These are phyloP conservation scores for Eubasilissa splendida DNA, from an alignment of 2,888 invertebrate genomes.

Conservation along the genomic window DNA sequence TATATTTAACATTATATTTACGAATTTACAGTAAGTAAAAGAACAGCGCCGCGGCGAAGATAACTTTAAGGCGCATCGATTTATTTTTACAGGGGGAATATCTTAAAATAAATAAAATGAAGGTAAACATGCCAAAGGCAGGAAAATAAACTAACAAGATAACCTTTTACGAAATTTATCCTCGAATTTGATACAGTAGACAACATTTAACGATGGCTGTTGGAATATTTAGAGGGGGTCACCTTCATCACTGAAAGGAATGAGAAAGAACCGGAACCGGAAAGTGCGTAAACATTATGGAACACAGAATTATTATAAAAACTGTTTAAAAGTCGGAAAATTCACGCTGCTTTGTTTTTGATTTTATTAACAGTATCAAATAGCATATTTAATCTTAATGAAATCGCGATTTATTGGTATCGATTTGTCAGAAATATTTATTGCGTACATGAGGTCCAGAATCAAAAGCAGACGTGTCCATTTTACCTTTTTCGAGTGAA, in stretches of 20 bases:
- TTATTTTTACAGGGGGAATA: background rate
- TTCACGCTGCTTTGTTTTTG: too few relatives aligned
- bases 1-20: too few relatives aligned
- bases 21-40: background rate
- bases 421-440: too few relatives aligned
- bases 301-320: too few relatives aligned
- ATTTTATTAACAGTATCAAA: too few relatives aligned
- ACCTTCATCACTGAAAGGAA: background rate
- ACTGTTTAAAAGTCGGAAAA: too few relatives aligned
- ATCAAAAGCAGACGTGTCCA: too few relatives aligned
- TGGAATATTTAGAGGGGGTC: conserved; percentile 1
- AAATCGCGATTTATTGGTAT: too few relatives aligned
- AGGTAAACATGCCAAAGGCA: conserved; percentile 15
- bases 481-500: too few relatives aligned
- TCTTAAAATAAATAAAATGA: background rate
- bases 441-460: too few relatives aligned
- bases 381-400: too few relatives aligned
- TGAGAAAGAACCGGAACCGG: background rate
- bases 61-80: conserved; percentile 1
- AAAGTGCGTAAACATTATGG: background rate
- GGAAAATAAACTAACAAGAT: conserved; percentile 3
- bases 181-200: conserved; percentile 2
- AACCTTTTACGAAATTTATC: conserved; percentile 4
- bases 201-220: background rate
- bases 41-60: background rate